A percentile compares a stretch with the other conserved stretches of the same genome.
Evolutionary conservation across 2,797 vertebrate genomes (phyloP).

Genomic region (Buphagus erythrorhynchus): DNA sequence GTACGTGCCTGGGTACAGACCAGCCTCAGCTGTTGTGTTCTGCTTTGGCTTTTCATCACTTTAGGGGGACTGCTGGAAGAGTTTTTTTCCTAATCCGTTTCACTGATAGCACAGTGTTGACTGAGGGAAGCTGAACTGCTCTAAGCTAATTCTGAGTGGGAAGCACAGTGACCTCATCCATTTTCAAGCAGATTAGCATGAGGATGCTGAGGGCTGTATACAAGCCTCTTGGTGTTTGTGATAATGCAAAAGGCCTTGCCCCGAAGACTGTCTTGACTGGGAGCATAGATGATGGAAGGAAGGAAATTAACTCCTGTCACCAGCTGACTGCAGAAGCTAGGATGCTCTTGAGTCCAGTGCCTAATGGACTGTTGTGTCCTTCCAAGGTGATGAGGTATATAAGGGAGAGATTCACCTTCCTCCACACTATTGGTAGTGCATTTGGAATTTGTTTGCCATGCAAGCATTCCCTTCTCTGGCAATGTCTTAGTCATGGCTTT

Average conservation of each 20-base stretch:
- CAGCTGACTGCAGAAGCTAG: neutral
- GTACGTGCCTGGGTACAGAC: neutral
- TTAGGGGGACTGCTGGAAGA: neutral
- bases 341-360: neutral
- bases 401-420: neutral
- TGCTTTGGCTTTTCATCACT: neutral
- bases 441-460: neutral
- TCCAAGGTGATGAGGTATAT: neutral
- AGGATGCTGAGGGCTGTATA: rapidly evolving
- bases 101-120: neutral
- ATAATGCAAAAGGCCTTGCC: neutral
- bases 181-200: neutral
- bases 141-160: neutral
- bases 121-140: neutral
- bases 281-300: neutral
- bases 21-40: neutral
- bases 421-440: neutral
- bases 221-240: neutral
- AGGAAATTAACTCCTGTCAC: neutral
- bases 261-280: neutral
- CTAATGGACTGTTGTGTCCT: neutral
- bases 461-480: neutral
- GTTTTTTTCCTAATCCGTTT: neutral
- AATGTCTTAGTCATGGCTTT: neutral
- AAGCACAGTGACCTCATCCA: neutral